Conservation (phyloP, 1,140 invertebrate genomes). For the Drosophila suzukii region DNA sequence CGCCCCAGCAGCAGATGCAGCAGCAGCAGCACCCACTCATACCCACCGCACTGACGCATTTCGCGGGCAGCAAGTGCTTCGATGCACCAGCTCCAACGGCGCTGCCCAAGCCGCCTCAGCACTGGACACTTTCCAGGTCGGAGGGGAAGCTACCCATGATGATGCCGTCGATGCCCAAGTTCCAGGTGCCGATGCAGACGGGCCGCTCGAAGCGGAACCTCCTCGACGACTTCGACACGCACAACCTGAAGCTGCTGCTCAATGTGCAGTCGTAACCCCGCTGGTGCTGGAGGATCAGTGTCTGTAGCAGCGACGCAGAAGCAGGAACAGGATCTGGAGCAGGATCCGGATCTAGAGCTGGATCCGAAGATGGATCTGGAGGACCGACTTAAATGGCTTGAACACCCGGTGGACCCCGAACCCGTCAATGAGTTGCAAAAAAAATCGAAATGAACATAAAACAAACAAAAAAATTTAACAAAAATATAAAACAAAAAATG, state of each 20-base stretch:
- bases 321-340: slow-evolving; percentile 29
- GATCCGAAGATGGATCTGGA: slow-evolving; percentile 27
- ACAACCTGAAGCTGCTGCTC: slow-evolving; percentile 85
- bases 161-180: slow-evolving; percentile 62
- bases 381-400: slow-evolving; percentile 35
- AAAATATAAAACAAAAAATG: slow-evolving; percentile 71
- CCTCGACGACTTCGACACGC: slow-evolving; percentile 84
- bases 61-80: slow-evolving; percentile 88
- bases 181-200: slow-evolving; percentile 62
- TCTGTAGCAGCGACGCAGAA: slow-evolving; percentile 31
- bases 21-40: slow-evolving; percentile 61
- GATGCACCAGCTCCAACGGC: slow-evolving; percentile 87
- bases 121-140: slow-evolving; percentile 85
- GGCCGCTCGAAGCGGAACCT: slow-evolving; percentile 82
- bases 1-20: slow-evolving; percentile 58
- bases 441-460: slow-evolving; percentile 44
- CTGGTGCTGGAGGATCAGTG: slow-evolving; percentile 34
- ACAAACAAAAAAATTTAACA: slow-evolving; percentile 48
- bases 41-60: slow-evolving; percentile 85
- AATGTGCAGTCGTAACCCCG: slow-evolving; percentile 86
- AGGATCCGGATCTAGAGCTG: slow-evolving; percentile 29
- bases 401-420: slow-evolving; percentile 64
- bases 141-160: slow-evolving; percentile 61
- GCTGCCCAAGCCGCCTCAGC: slow-evolving; percentile 87
- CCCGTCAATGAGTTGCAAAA: slow-evolving; percentile 63